Evolutionary conservation across 2,797 vertebrate genomes (phyloP).

Genomic region (Pterois miles): DNA sequence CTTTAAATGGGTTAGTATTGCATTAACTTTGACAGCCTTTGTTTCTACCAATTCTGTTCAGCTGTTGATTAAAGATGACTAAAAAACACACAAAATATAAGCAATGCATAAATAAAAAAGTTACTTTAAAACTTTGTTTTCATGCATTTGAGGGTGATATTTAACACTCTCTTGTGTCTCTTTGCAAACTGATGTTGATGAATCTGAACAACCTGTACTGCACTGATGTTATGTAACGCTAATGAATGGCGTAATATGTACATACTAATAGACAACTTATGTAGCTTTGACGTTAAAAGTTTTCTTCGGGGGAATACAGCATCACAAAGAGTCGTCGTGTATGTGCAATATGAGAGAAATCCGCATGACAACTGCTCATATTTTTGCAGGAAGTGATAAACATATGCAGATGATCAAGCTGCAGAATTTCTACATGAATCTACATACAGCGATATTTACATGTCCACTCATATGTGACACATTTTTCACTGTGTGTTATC

Average conservation of each 20-base stretch:
- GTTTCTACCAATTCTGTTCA: neutral
- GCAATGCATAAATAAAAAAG: neutral
- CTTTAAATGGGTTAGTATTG: too few species aligned
- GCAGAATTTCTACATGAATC: neutral
- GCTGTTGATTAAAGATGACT: neutral
- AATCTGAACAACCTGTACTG: neutral
- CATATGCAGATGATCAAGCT: constrained; percentile 13
- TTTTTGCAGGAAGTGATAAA: constrained; percentile 27
- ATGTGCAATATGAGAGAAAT: too few species aligned
- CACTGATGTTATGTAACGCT: neutral
- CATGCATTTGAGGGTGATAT: neutral
- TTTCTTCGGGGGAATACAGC: neutral
- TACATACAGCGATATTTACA: neutral
- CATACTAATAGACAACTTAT: neutral
- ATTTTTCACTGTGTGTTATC: neutral
- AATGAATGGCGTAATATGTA: neutral
- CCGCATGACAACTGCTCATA: constrained; percentile 1
- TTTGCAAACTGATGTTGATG: constrained; percentile 15
- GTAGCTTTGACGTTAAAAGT: neutral
- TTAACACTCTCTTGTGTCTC: neutral
- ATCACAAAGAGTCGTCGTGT: neutral
- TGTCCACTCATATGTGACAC: neutral
- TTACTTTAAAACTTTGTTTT: neutral
- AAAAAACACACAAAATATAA: neutral
- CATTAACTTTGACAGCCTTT: too few species aligned